Base-by-base conservation (phyloP, 1,140 invertebrate genomes). In the Neoseiulus cucumeris region DNA sequence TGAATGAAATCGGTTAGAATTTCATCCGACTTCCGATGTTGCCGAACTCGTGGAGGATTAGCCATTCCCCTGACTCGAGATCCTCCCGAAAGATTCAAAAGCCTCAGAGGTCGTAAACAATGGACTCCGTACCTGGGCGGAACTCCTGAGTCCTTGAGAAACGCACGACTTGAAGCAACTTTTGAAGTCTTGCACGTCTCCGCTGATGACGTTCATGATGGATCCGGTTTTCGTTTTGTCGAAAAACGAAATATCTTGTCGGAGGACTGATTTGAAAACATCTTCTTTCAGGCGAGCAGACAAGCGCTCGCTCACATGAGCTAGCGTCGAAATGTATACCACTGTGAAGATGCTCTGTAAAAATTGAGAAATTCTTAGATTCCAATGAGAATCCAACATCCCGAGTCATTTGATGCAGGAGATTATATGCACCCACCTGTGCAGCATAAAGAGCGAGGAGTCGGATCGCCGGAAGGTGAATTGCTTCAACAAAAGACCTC, bases 111-210 rank as follows among this genome's bases (percentile, higher is more conserved):
- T n/a, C n/a, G n/a, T n/a, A n/a, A n/a, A n/a, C n/a, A n/a, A n/a
- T n/a, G n/a, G n/a, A n/a, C n/a, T n/a, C n/a, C n/a, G 65, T 69
- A 87, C 85, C 79, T 94, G 91, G 12, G 89, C 85, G 17, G 81
- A 74, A 66, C 87, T 89, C 70, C 87, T 79, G 42, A 95, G 72
- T 1, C 92, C 91, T 74, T 91, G 89, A 4, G 91, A 88, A 66
- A 96, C 83, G 51, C 84, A 86, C 68, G 86, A 81, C 75, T 96
- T 96, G 73, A 96, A 96, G 4, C 87, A 87, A 71, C 90, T 91
- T 78, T 97, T 96, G 72, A 96, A 96, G 72, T 96, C 91, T 76
- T 96, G 92, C 20, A 96, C 85, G 80, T 97, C 92, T 69, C 84
- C 82, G 28, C 90, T 93, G 65, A 96, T 76, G 83, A 87, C 83